phyloP scores from a whole-genome alignment of 2,888 invertebrate genomes.

The Melanchra persicariae region DNA sequence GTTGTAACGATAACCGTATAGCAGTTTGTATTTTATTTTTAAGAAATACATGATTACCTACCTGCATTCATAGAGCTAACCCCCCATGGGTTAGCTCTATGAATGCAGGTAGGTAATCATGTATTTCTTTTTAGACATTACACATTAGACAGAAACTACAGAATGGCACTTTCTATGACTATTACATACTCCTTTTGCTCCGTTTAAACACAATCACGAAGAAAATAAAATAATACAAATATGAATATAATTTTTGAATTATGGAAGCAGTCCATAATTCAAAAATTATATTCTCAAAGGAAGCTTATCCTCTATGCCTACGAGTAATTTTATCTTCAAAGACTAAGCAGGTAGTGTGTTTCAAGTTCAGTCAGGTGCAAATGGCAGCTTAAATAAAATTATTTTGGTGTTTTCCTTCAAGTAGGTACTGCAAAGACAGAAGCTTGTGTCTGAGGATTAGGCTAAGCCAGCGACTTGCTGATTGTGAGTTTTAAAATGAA shows the following conservation, averaged over 20 bases:
- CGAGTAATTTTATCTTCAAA: constrained; percentile 46
- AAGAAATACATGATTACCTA: neutral
- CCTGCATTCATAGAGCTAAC: neutral
- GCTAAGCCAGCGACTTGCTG: constrained; percentile 66
- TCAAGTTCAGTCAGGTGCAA: constrained; percentile 65
- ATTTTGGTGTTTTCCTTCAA: constrained; percentile 62
- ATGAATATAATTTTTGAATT: neutral
- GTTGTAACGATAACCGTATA: neutral
- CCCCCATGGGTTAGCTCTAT: too few relatives aligned
- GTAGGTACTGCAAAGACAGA: constrained; percentile 51
- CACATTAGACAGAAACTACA: neutral
- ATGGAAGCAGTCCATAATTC: too few relatives aligned
- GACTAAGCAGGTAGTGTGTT: constrained; percentile 30
- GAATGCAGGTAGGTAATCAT: too few relatives aligned
- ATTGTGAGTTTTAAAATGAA: constrained; percentile 72
- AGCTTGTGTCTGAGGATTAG: constrained; percentile 66
- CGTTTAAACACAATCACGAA: neutral
- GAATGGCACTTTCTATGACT: neutral
- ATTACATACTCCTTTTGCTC: neutral
- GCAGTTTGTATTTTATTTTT: neutral
- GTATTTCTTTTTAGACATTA: too few relatives aligned
- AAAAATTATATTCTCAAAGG: constrained; percentile 5
- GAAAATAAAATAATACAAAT: neutral
- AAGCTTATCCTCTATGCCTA: constrained; percentile 20
- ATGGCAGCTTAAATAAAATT: constrained; percentile 67